Evolutionary conservation across 2,113 vertebrate genomes (phyloP).

Genomic region (Pachypanchax playfairii): DNA sequence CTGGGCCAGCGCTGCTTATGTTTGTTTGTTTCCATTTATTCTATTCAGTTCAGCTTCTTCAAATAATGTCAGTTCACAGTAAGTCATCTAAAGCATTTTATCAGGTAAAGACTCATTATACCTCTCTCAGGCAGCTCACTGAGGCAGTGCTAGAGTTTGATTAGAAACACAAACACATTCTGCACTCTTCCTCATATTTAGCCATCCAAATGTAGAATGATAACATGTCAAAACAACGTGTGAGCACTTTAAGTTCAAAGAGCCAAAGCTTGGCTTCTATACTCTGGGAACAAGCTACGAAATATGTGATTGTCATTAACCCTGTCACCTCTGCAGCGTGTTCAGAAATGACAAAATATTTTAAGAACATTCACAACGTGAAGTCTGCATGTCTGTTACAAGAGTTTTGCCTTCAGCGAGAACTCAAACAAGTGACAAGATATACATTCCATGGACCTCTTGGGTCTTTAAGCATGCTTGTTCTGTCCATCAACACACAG

Average conservation of each 20-base stretch:
- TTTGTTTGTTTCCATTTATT: no score
- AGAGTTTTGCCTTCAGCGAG: slow-evolving; percentile 18
- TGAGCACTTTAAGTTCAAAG: slow-evolving; percentile 36
- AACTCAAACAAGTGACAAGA: slow-evolving; percentile 20
- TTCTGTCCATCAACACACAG: slow-evolving; percentile 18
- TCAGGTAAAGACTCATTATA: slow-evolving; percentile 34
- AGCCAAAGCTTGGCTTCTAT: slow-evolving; percentile 16
- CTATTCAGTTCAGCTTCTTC: no score
- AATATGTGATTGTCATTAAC: slow-evolving; percentile 35
- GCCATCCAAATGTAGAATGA: slow-evolving; percentile 21
- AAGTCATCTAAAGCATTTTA: slow-evolving; percentile 2
- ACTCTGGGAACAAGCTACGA: slow-evolving; percentile 33
- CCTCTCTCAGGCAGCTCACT: slow-evolving; percentile 11
- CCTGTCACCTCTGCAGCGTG: slow-evolving; percentile 25
- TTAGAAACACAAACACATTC: slow-evolving; percentile 62
- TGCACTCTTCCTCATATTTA: slow-evolving; percentile 14
- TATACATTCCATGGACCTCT: slow-evolving; percentile 16
- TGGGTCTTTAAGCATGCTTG: slow-evolving; percentile 23
- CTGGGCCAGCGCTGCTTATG: no score
- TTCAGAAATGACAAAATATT: slow-evolving; percentile 54
- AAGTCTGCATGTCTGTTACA: slow-evolving; percentile 29
- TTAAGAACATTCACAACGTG: slow-evolving; percentile 33
- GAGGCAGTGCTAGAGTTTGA: slow-evolving; percentile 14
- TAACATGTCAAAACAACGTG: slow-evolving; percentile 64
- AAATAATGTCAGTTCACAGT: slow-evolving; percentile 5